These are phyloP conservation scores for Melieria omissa DNA, from an alignment of 2,888 invertebrate species.

Conservation along the genomic window DNA sequence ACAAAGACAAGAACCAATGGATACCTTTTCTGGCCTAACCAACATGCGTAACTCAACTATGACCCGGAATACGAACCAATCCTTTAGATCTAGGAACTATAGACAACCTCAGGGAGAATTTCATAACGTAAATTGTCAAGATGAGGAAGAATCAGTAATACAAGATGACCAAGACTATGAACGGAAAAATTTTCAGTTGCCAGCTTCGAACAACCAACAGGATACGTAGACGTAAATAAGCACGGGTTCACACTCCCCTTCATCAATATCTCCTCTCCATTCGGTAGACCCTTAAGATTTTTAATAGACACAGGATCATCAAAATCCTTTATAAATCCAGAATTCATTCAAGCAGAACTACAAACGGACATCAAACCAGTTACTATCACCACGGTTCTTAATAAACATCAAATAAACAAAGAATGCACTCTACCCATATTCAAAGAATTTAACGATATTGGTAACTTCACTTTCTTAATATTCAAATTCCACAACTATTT, in stretches of 20 bases:
- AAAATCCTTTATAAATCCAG: neutral
- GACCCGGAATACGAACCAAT: no score
- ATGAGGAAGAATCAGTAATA: no score
- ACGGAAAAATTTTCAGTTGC: conserved; percentile 6
- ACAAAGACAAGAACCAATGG: no score
- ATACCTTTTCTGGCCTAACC: no score
- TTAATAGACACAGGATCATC: neutral
- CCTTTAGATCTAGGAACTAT: neutral
- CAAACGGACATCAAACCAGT: neutral
- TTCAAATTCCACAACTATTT: neutral
- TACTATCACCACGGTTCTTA: neutral
- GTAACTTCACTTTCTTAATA: no score
- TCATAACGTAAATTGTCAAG: no score
- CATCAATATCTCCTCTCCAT: conserved; percentile 27
- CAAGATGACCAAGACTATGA: neutral
- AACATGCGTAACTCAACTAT: no score
- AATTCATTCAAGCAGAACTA: neutral
- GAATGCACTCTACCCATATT: neutral
- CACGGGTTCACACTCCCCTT: conserved; percentile 16
- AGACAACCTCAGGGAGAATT: no score
- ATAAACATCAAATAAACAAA: neutral
- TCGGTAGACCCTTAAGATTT: conserved; percentile 16
- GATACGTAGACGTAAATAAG: conserved; percentile 32
- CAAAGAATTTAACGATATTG: neutral
- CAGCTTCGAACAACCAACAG: conserved; percentile 12